Base-by-base conservation (phyloP, 2,113 vertebrate species). In the Salvelinus sp. region DNA sequence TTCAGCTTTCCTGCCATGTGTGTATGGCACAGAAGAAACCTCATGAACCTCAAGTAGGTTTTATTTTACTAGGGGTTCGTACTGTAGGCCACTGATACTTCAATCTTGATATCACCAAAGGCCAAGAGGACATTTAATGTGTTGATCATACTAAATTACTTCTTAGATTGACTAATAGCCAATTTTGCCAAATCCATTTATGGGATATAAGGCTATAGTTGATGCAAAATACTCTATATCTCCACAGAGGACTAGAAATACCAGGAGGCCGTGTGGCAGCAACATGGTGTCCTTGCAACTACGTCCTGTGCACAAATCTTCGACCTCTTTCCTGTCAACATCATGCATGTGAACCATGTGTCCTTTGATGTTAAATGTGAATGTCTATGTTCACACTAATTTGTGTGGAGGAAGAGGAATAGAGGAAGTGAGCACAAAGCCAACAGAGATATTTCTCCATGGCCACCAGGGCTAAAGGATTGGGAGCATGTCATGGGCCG, bases 341-440 rank as follows among this genome's bases (percentile, higher is more conserved):
- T 78, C 73, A 79, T 84, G 70, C 76, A 38, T 38, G 7, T 38
- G 1, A 38, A 38, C 1, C 6, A 38, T 38, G 38, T 7, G 81
- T 83, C 76, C 78, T 85, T 79, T 76, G 78, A 87, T 83, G 74
- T 86, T 73, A 79, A 86, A 79, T 67, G 79, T 80, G 78, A 22
- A 70, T 27, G 38, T 7, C 6, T 38, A 9, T 38, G 38, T 4
- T 3, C 33, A 38, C 6, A 38, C 33, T 38, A 38, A 38, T 38
- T 6, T 6, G 33, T 38, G 33, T n/a, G n/a, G n/a, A n/a, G n/a
- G n/a, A n/a, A n/a, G n/a, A n/a, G n/a, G n/a, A n/a, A 69, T 38
- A 28, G 33, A 25, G 38, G 68, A 12, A 30, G 30, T 27, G n/a
- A 28, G n/a, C 22, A 4, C 13, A 44, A 79, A 69, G 73, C 44